Evolutionary conservation across 2,797 vertebrate species (phyloP).

Genomic region (Megaceryle alcyon): DNA sequence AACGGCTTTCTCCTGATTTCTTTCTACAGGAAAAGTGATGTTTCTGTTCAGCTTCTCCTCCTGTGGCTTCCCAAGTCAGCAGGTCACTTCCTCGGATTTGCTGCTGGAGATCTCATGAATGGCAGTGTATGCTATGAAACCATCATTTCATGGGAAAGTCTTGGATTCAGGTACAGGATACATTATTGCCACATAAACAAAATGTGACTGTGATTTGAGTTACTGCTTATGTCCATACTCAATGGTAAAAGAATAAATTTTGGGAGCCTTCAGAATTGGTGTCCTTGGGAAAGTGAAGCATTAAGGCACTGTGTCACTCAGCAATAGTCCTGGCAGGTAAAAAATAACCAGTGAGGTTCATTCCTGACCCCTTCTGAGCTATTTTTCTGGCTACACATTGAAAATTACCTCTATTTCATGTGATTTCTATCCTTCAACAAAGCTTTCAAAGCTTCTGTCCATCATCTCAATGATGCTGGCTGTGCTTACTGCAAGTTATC

Average conservation of each 20-base stretch:
- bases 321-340: background rate
- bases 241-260: background rate
- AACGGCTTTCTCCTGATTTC: background rate
- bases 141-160: background rate
- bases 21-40: fast-evolving
- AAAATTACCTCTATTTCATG: background rate
- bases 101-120: background rate
- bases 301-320: background rate
- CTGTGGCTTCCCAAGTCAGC: background rate
- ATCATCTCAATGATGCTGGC: background rate
- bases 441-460: background rate
- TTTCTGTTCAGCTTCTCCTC: background rate
- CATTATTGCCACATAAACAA: background rate
- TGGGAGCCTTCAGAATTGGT: background rate
- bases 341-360: background rate
- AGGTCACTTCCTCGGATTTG: background rate
- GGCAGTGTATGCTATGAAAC: background rate
- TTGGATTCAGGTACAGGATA: background rate
- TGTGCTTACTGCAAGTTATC: background rate
- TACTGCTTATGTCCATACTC: background rate
- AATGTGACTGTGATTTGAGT: background rate
- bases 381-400: background rate
- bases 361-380: background rate
- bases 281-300: background rate
- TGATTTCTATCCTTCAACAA: background rate